Percentiles rank a stretch among this genome's conserved stretches.
Evolutionary conservation across 2,888 invertebrate species (phyloP).

Genomic region (Dynastes maya): DNA sequence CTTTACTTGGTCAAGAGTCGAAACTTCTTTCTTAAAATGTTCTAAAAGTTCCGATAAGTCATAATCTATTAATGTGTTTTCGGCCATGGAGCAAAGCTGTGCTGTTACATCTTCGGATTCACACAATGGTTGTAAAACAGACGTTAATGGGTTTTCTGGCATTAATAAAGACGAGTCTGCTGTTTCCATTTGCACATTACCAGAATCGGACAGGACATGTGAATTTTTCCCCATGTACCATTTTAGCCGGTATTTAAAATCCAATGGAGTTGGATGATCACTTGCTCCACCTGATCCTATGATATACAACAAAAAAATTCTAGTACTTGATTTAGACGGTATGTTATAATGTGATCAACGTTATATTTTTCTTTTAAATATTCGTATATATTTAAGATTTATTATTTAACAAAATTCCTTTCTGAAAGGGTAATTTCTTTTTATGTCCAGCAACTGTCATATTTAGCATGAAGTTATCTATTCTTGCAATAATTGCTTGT

Average conservation of each 20-base stretch:
- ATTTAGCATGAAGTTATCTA: conserved; percentile 50
- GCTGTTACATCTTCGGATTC: not conserved
- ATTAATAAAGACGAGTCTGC: not conserved
- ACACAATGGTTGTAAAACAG: not conserved
- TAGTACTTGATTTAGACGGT: conserved; percentile 41
- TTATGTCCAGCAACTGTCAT: conserved; percentile 56
- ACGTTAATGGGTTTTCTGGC: not conserved
- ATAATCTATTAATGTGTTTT: conserved; percentile 37
- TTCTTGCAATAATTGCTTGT: conserved; percentile 50
- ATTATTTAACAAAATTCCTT: conserved; percentile 51
- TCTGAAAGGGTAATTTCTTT: conserved; percentile 55
- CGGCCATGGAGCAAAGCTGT: conserved; percentile 38
- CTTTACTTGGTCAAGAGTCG: conserved; percentile 49
- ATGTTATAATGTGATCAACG: conserved; percentile 40
- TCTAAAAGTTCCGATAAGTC: conserved; percentile 43
- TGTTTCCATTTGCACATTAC: no score
- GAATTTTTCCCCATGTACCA: conserved; percentile 48
- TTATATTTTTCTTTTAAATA: conserved; percentile 42
- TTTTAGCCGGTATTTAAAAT: conserved; percentile 33
- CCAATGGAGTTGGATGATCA: conserved; percentile 42
- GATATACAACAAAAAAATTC: conserved; percentile 38
- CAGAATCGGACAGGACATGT: not conserved
- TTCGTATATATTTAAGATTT: conserved; percentile 46
- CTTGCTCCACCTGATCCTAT: conserved; percentile 24
- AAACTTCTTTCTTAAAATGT: conserved; percentile 49